These are phyloP conservation scores for Monoplex corrugatus DNA, from an alignment of 2,888 invertebrate genomes.

Conservation along the genomic window DNA sequence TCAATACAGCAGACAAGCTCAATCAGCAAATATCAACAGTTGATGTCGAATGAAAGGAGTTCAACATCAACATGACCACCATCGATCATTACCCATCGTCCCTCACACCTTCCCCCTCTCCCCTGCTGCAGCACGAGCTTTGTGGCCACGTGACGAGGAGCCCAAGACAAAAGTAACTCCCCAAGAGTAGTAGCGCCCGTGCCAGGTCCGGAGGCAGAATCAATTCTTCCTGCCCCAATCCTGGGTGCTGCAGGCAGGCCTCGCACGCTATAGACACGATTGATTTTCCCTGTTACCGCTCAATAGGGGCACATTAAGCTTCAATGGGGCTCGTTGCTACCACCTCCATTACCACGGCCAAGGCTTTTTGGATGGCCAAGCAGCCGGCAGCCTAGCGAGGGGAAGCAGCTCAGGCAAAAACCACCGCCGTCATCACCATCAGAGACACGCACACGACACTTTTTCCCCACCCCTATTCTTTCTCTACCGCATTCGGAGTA, in stretches of 20 bases:
- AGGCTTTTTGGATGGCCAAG: neutral
- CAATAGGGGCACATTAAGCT: constrained; percentile 52
- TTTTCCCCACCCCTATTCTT: neutral
- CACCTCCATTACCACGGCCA: constrained; percentile 37
- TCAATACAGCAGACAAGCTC: constrained; percentile 29
- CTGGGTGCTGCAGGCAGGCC: constrained; percentile 38
- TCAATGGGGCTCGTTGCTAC: constrained; percentile 49
- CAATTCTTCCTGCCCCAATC: constrained; percentile 31
- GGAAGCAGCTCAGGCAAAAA: neutral
- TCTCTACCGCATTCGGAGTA: neutral
- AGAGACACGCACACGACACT: constrained; percentile 25
- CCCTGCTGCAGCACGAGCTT: too few species aligned
- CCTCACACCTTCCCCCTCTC: neutral
- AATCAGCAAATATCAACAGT: constrained; percentile 18
- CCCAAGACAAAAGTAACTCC: neutral
- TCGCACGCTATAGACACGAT: constrained; percentile 45
- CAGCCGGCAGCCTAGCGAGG: neutral
- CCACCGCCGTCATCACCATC: neutral
- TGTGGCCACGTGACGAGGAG: neutral
- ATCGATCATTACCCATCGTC: constrained; percentile 7
- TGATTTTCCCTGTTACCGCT: constrained; percentile 51
- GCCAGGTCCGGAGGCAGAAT: constrained; percentile 39
- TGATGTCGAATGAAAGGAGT: constrained; percentile 6
- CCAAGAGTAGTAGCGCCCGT: neutral
- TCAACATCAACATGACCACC: constrained; percentile 7